phyloP scores from a whole-genome alignment of 2,888 invertebrate genomes.

The Linyphia triangularis region DNA sequence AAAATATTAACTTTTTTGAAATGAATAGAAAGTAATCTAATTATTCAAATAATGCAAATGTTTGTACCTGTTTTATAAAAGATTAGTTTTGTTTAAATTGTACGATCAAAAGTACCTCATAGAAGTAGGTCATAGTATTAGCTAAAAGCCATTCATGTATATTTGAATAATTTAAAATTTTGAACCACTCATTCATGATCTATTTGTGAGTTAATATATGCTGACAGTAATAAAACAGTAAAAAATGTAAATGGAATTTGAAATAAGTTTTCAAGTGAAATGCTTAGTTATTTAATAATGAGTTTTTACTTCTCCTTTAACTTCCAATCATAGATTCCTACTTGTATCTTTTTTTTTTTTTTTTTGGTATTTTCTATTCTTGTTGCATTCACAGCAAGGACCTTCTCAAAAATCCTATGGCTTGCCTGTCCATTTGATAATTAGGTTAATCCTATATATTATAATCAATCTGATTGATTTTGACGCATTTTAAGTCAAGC shows the following conservation, averaged over 20 bases:
- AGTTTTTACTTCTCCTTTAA: neutral
- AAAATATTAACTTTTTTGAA: neutral
- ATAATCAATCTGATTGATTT: constrained; percentile 52
- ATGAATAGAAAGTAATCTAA: no score
- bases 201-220: no score
- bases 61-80: no score
- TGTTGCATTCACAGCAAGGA: constrained; percentile 79
- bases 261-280: neutral
- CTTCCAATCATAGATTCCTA: neutral
- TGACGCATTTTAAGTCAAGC: constrained; percentile 52
- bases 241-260: neutral
- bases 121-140: no score
- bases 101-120: no score
- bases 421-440: constrained; percentile 78
- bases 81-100: no score
- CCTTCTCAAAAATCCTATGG: constrained; percentile 81
- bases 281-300: neutral
- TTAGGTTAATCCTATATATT: constrained; percentile 53
- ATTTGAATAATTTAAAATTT: no score
- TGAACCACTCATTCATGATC: no score
- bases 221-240: neutral
- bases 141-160: no score
- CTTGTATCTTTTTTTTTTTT: constrained; percentile 32
- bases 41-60: no score
- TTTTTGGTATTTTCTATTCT: constrained; percentile 51